phyloP scores from a whole-genome alignment of 2,888 invertebrate genomes.

The Plebejus melissa region DNA sequence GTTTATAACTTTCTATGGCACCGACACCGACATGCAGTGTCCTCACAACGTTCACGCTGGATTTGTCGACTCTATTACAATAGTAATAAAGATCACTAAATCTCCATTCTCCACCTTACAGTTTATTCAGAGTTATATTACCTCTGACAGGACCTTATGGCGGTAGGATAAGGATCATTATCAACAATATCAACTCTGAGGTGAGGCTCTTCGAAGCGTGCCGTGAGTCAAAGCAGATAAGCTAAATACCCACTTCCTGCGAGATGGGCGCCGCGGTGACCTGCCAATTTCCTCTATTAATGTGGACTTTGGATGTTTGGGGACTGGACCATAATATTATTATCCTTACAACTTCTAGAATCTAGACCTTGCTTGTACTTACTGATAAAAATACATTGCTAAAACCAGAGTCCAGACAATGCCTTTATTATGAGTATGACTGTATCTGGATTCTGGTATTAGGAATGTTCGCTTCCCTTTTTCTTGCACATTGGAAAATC shows the following conservation, averaged over 20 bases:
- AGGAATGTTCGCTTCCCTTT: background rate
- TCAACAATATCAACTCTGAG: background rate
- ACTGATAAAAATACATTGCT: no score
- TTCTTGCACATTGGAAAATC: no score
- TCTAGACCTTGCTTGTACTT: background rate
- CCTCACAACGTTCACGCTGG: no score
- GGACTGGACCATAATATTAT: background rate
- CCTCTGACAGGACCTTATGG: no score
- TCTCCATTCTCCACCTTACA: background rate
- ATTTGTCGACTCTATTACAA: background rate
- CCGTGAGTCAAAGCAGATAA: conserved; percentile 54
- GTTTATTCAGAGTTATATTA: no score
- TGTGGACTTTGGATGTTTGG: conserved; percentile 12
- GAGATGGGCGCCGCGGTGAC: conserved; percentile 44
- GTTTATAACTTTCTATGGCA: background rate
- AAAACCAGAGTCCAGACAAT: no score
- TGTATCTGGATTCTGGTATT: no score
- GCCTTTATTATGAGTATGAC: no score
- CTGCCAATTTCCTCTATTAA: conserved; percentile 20
- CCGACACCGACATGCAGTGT: background rate
- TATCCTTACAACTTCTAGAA: background rate
- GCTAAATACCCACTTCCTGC: conserved; percentile 70
- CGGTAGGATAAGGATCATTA: background rate
- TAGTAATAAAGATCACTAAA: background rate
- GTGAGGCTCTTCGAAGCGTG: background rate